Evolutionary conservation across 2,888 invertebrate genomes (phyloP), one percentile per base, ranked within the genome.

Genomic region (Bimastos eiseni): DNA sequence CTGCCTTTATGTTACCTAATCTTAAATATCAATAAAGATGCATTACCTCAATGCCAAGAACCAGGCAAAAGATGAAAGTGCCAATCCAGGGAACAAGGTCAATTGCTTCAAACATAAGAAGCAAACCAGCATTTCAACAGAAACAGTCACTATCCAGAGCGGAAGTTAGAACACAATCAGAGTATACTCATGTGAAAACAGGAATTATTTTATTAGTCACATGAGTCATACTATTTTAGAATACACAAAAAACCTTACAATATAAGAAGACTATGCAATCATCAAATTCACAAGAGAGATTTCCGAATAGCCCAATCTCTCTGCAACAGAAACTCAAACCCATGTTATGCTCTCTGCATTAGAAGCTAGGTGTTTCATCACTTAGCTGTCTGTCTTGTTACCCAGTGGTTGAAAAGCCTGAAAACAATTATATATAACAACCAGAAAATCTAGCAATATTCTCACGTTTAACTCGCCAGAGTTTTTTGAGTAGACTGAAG

Each of bases 1-100:
- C 70, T 49, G 49, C 21, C 49, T 19, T 55, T 55, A 55, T 55
- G 30, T n/a, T n/a, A n/a, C 70, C 70, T n/a, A 8, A 70, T n/a
- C 70, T n/a, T 70, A 70, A 70, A 70, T 70, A 70, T n/a, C 8
- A 17, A 70, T 49, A 70, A 30, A 70, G 30, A 70, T 70, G 70
- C 11, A 70, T 92, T 92, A 94, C 94, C 95, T 97, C 97, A 55
- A 97, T 96, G 91, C 97, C 97, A 92, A 98, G 95, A 89, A 97
- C 96, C 89, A 98, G 96, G 93, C 98, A 98, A 91, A 97, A 96
- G 89, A 98, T 95, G 95, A 98, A 98, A 44, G 98, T 98, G 34
- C 97, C 97, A 88, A 97, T 94, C 91, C 98, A 97, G 30, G 98
- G 97, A 91, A 98, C 96, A 91, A 98, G 95, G 95, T 98, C 98